These are phyloP conservation scores for Gallinago nigripennis DNA, from an alignment of 2,797 vertebrate species.

Conservation along the genomic window DNA sequence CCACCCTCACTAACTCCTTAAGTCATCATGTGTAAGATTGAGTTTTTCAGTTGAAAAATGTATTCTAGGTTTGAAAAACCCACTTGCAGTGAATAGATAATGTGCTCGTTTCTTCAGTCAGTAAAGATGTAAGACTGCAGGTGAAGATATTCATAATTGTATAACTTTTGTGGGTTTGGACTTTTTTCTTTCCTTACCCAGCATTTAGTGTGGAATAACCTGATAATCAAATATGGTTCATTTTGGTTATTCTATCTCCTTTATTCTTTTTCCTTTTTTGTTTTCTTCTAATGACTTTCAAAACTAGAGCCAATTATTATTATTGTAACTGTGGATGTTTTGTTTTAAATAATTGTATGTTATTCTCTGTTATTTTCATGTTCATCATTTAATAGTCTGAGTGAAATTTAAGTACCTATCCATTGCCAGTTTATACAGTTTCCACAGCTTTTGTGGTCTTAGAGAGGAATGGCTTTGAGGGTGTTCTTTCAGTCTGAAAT, in stretches of 20 bases:
- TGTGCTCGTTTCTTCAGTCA: neutral
- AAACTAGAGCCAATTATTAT: neutral
- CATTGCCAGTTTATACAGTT: neutral
- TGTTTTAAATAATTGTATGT: neutral
- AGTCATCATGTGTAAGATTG: neutral
- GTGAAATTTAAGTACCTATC: neutral
- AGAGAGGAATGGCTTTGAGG: slow-evolving; percentile 45
- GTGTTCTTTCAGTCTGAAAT: slow-evolving; percentile 50
- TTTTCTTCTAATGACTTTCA: slow-evolving; percentile 10
- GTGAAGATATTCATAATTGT: neutral
- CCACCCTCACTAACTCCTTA: neutral
- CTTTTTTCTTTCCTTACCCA: neutral
- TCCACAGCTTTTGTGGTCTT: neutral
- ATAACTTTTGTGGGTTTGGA: neutral
- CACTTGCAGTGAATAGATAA: neutral
- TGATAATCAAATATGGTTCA: neutral
- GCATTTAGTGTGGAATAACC: neutral
- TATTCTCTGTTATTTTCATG: neutral
- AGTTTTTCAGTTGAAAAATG: neutral
- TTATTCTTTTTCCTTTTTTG: neutral
- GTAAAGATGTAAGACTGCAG: neutral
- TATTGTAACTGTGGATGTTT: neutral
- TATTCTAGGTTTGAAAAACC: neutral
- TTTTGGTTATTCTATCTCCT: neutral
- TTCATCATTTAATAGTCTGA: neutral